These are phyloP conservation scores for Polyommatus iphigenia DNA, from an alignment of 2,888 invertebrate species.

Conservation along the genomic window DNA sequence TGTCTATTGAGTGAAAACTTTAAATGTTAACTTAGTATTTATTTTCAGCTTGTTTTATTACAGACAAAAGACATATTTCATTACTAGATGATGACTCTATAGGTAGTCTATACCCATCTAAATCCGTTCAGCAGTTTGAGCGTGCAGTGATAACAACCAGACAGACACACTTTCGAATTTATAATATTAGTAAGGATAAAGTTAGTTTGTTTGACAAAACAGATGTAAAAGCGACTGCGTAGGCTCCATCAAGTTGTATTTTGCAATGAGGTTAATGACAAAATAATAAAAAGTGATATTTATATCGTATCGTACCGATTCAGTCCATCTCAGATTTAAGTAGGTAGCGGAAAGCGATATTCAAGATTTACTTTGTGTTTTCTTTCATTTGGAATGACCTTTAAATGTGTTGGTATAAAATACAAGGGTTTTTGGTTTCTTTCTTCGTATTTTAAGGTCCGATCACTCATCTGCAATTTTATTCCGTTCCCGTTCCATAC, in stretches of 20 bases:
- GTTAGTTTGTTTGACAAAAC: background rate
- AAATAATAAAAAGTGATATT: conserved; percentile 14
- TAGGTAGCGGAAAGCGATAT: background rate
- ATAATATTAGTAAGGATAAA: background rate
- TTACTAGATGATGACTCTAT: too few species aligned
- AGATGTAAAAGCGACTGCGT: background rate
- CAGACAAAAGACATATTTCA: too few species aligned
- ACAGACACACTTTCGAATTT: background rate
- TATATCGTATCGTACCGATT: background rate
- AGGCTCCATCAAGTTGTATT: background rate
- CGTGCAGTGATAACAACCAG: too few species aligned
- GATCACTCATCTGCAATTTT: too few species aligned
- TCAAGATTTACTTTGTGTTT: background rate
- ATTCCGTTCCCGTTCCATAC: too few species aligned
- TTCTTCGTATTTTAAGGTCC: too few species aligned
- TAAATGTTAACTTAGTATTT: background rate
- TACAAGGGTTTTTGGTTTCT: too few species aligned
- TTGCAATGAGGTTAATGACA: conserved; percentile 19
- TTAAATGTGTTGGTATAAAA: too few species aligned
- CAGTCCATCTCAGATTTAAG: background rate
- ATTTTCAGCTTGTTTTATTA: too few species aligned
- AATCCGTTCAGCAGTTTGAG: too few species aligned
- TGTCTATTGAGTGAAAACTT: background rate
- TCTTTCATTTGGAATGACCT: background rate
- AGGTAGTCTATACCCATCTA: too few species aligned